phyloP scores from a whole-genome alignment of 92 coral and sea anemone genomes.

The Parazoanthus atlanticus region DNA sequence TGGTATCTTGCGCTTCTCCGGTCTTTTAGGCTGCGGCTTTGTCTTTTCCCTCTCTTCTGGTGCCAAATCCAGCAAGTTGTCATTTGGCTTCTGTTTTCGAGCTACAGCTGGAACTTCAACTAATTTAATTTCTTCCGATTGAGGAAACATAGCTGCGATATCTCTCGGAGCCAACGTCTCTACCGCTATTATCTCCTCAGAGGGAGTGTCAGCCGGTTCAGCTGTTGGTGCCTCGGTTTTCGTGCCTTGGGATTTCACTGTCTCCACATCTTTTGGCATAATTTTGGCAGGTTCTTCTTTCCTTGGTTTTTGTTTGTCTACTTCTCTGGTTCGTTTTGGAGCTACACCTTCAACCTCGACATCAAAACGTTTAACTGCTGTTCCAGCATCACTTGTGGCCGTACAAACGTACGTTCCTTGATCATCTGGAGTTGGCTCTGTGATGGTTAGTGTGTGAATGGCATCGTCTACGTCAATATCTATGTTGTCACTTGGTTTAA shows the following conservation, averaged over 20 bases:
- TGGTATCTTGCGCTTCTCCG: conserved; percentile 11
- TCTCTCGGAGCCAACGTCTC: conserved; percentile 2
- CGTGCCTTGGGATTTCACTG: background rate
- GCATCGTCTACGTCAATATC: conserved; percentile 68
- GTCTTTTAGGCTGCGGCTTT: background rate
- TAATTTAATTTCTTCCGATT: conserved; percentile 22
- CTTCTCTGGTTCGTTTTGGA: background rate
- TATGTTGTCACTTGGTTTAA: conserved; percentile 59
- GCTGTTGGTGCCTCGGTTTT: conserved; percentile 27
- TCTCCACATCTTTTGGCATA: background rate
- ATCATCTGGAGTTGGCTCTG: conserved; percentile 62
- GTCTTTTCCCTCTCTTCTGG: background rate
- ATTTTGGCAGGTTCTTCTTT: background rate
- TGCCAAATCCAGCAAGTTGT: background rate
- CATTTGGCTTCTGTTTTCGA: background rate
- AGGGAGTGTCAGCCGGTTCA: background rate
- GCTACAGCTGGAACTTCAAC: conserved; percentile 3
- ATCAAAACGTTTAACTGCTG: conserved; percentile 64
- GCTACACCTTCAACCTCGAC: conserved; percentile 64
- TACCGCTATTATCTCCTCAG: background rate
- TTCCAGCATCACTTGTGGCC: conserved; percentile 48
- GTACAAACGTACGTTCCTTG: conserved; percentile 55
- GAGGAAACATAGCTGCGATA: conserved; percentile 12
- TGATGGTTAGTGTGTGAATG: conserved; percentile 61
- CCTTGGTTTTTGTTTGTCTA: background rate